These are phyloP conservation scores for Epizoanthus fatuus DNA, from an alignment of 92 coral and sea anemone species.

Conservation along the genomic window DNA sequence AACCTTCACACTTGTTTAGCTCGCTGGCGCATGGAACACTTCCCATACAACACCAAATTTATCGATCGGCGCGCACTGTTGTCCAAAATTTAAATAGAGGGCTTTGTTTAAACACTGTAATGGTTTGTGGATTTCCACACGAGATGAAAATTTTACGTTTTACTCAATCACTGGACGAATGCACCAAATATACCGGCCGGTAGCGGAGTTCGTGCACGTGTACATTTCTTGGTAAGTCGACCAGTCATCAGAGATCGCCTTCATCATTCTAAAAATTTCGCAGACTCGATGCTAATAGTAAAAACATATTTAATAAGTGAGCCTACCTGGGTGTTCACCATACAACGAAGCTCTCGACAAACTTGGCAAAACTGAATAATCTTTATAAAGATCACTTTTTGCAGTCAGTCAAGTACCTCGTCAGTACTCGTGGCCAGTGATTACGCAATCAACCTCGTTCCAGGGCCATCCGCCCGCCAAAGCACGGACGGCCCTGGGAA, in stretches of 20 bases:
- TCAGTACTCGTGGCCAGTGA: slow-evolving; percentile 36
- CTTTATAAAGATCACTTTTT: background rate
- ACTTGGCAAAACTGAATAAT: background rate
- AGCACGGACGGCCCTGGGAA: no score
- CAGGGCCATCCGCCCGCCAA: no score
- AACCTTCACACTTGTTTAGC: background rate
- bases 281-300: background rate
- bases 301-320: background rate
- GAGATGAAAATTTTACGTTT: background rate
- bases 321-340: slow-evolving; percentile 24
- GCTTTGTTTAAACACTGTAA: background rate
- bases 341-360: background rate
- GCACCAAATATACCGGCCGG: background rate
- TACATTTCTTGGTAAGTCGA: background rate
- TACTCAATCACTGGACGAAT: background rate
- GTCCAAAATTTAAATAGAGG: background rate
- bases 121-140: background rate
- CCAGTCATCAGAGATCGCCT: background rate
- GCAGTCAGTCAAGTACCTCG: background rate
- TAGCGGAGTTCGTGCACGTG: slow-evolving; percentile 29
- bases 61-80: background rate
- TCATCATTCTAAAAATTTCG: background rate
- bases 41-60: background rate
- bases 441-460: slow-evolving; percentile 30
- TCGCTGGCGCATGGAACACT: background rate